These are phyloP conservation scores for Cosmorhoe ocellata DNA, from an alignment of 2,888 invertebrate species.

Conservation along the genomic window DNA sequence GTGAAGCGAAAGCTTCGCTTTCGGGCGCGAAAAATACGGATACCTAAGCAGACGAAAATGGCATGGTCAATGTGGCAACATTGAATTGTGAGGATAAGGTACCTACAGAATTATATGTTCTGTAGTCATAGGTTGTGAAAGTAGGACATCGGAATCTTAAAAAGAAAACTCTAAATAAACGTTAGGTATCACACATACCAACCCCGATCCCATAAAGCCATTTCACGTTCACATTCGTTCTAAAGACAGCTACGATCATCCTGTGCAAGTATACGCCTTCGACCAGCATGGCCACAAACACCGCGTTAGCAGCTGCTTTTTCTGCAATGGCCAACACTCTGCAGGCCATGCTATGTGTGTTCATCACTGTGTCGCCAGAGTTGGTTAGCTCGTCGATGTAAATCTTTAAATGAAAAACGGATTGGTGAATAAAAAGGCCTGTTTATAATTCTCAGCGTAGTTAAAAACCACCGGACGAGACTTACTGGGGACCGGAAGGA, in stretches of 20 bases:
- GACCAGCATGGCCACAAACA: constrained; percentile 87
- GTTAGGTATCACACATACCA: constrained; percentile 47
- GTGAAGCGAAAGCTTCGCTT: no score
- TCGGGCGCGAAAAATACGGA: no score
- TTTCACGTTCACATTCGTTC: constrained; percentile 75
- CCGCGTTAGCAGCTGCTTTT: constrained; percentile 79
- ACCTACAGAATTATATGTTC: no score
- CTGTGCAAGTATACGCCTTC: constrained; percentile 86
- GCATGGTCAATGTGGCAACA: no score
- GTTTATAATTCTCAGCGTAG: no score
- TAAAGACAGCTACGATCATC: constrained; percentile 85
- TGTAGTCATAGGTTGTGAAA: no score
- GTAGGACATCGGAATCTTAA: no score
- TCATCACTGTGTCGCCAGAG: constrained; percentile 72
- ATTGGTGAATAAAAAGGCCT: background rate
- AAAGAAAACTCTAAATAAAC: no score
- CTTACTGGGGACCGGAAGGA: no score
- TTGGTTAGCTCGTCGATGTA: constrained; percentile 81
- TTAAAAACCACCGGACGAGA: no score
- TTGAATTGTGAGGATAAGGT: no score
- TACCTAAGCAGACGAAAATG: no score
- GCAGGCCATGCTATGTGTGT: constrained; percentile 76
- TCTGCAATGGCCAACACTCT: constrained; percentile 80
- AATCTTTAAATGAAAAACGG: constrained; percentile 48
- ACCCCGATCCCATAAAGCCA: constrained; percentile 70